These are phyloP conservation scores for Sylvietta virens DNA, from an alignment of 2,113 vertebrate genomes.

Conservation along the genomic window DNA sequence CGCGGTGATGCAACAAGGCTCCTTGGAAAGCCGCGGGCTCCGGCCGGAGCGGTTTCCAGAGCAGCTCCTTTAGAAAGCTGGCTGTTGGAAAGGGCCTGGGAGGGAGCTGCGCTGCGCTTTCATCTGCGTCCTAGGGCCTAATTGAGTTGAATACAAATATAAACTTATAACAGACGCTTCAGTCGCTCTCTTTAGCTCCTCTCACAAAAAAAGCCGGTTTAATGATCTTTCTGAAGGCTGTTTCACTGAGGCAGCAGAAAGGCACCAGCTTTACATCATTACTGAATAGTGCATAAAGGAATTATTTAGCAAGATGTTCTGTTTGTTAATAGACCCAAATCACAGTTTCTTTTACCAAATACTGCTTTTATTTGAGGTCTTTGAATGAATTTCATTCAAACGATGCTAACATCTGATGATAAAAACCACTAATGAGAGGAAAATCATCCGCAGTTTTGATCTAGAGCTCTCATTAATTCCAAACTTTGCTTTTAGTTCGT, in stretches of 20 bases:
- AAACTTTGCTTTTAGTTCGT: slow-evolving; percentile 64
- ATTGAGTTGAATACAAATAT: slow-evolving; percentile 67
- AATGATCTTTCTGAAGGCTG: slow-evolving; percentile 66
- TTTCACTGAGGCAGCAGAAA: slow-evolving; percentile 69
- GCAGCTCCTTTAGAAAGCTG: background rate
- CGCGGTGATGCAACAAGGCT: background rate
- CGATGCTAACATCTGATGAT: slow-evolving; percentile 72
- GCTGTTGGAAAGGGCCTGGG: background rate
- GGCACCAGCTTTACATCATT: slow-evolving; percentile 65
- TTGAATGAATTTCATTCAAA: slow-evolving; percentile 71
- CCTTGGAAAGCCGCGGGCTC: background rate
- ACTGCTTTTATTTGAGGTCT: slow-evolving; percentile 67
- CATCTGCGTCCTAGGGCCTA: slow-evolving; percentile 56
- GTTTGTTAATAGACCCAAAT: slow-evolving; percentile 70
- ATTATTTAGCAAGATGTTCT: slow-evolving; percentile 74
- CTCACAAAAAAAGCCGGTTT: slow-evolving; percentile 52
- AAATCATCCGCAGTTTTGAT: slow-evolving; percentile 68
- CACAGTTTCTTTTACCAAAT: slow-evolving; percentile 61
- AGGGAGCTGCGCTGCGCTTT: slow-evolving; percentile 9
- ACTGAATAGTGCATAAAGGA: slow-evolving; percentile 68
- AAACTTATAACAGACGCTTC: slow-evolving; percentile 63
- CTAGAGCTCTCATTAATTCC: slow-evolving; percentile 69
- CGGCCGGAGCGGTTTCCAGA: background rate
- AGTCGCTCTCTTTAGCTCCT: slow-evolving; percentile 45
- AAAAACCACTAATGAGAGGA: slow-evolving; percentile 68